Percentiles rank a stretch among this genome's conserved stretches.
Conservation (phyloP, 1,140 invertebrate genomes). For the Hyphantria cunea region DNA sequence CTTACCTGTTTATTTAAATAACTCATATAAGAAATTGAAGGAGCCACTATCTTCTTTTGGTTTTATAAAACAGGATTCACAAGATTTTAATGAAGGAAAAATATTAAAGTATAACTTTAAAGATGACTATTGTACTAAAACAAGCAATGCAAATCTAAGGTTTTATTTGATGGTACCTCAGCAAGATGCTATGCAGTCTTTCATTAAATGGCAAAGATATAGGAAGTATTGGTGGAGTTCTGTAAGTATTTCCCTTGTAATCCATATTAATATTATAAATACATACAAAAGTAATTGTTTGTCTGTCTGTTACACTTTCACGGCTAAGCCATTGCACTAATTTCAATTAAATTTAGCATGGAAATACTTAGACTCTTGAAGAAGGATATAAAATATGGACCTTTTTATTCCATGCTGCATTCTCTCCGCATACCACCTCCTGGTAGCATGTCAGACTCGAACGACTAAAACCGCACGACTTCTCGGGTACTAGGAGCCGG, state of each 20-base stretch:
- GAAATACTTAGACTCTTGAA: too few relatives aligned
- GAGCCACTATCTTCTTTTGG: conserved; percentile 35
- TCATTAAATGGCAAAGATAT: conserved; percentile 87
- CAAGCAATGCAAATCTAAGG: conserved; percentile 39
- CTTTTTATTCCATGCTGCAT: too few relatives aligned
- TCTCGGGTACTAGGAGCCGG: too few relatives aligned
- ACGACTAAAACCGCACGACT: too few relatives aligned
- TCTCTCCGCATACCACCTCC: too few relatives aligned
- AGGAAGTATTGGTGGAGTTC: conserved; percentile 92
- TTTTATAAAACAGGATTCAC: conserved; percentile 41
- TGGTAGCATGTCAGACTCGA: too few relatives aligned
- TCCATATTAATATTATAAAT: too few relatives aligned
- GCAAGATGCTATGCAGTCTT: conserved; percentile 80
- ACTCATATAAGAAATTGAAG: conserved; percentile 10
- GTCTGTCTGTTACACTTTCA: too few relatives aligned
- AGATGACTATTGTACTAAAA: conserved; percentile 12
- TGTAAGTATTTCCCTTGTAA: conserved; percentile 75
- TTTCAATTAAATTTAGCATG: too few relatives aligned
- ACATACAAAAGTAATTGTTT: too few relatives aligned
- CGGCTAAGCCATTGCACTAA: too few relatives aligned
- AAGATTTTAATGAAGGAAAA: conserved; percentile 33
- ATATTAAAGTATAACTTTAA: conserved; percentile 33
- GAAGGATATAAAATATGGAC: too few relatives aligned
- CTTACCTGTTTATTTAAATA: conserved; percentile 53
- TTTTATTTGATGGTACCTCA: conserved; percentile 51